Evolutionary conservation across 2,113 vertebrate species (phyloP).

Genomic region (Lathamus discolor): DNA sequence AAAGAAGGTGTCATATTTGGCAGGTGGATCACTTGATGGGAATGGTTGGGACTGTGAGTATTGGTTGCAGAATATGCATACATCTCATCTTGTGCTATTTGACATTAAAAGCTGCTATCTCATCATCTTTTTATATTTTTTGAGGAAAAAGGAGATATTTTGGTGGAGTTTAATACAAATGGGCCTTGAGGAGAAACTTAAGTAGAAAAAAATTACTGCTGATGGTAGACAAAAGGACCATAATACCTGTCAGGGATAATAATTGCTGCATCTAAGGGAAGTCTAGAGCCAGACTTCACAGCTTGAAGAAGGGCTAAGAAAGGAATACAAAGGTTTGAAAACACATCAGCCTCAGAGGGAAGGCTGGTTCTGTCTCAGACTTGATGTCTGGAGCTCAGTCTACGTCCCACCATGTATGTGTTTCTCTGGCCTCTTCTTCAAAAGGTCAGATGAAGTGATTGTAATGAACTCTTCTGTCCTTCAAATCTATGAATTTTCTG

Average conservation of each 20-base stretch:
- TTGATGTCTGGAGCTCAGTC: neutral
- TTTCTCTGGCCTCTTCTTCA: neutral
- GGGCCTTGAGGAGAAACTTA: neutral
- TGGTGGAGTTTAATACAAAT: neutral
- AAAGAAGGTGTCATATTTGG: neutral
- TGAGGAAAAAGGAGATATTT: neutral
- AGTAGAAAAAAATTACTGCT: neutral
- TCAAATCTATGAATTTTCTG: neutral
- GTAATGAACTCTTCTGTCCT: neutral
- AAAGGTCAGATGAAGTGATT: neutral
- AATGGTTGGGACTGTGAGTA: neutral
- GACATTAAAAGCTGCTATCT: neutral
- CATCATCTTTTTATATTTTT: neutral
- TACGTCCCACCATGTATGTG: neutral
- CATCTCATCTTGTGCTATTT: neutral
- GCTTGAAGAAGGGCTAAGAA: neutral
- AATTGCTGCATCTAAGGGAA: neutral
- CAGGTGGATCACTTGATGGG: neutral
- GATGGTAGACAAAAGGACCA: neutral
- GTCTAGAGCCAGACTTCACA: neutral
- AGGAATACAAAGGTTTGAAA: neutral
- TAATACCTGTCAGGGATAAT: neutral
- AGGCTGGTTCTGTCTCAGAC: neutral
- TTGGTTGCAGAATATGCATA: neutral
- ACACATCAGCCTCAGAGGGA: neutral